A percentile compares a stretch with the other conserved stretches of the same genome.
phyloP scores from a whole-genome alignment of 2,797 vertebrate species.

The Enteromius treurensis region DNA sequence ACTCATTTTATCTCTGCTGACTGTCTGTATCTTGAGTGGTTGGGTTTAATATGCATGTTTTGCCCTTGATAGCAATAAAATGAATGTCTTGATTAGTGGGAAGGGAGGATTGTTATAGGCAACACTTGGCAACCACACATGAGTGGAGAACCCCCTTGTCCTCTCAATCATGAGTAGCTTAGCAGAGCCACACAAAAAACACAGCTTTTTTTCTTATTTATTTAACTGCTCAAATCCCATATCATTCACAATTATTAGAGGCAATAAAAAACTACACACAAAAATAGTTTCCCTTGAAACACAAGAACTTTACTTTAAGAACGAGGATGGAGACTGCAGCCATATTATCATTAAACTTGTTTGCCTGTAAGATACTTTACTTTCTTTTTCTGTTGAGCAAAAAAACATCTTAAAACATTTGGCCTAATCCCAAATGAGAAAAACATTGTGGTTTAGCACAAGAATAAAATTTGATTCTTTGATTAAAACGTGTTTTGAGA shows the following conservation, averaged over 20 bases:
- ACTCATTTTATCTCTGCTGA: slow-evolving; percentile 9
- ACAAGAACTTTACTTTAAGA: neutral
- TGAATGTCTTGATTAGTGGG: slow-evolving; percentile 63
- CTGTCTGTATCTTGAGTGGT: slow-evolving; percentile 24
- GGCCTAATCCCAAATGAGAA: neutral
- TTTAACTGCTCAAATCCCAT: slow-evolving; percentile 8
- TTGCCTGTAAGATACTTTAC: neutral
- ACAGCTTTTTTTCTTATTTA: neutral
- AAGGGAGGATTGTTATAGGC: slow-evolving; percentile 74
- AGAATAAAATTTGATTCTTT: neutral
- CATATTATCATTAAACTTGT: neutral
- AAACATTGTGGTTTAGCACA: neutral
- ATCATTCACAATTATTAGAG: slow-evolving; percentile 26
- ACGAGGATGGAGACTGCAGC: neutral
- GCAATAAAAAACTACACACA: neutral
- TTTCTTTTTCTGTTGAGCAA: neutral
- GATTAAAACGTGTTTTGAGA: neutral
- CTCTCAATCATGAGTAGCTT: slow-evolving; percentile 56
- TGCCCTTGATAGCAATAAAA: slow-evolving; percentile 50
- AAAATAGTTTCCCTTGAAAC: neutral
- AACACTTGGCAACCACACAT: slow-evolving; percentile 70
- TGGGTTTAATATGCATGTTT: slow-evolving; percentile 54
- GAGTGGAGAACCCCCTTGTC: slow-evolving; percentile 58
- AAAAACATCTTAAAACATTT: neutral
- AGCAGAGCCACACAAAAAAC: neutral